Evolutionary conservation across 2,888 invertebrate genomes (phyloP).

Genomic region (Pachymerium ferrugineum): DNA sequence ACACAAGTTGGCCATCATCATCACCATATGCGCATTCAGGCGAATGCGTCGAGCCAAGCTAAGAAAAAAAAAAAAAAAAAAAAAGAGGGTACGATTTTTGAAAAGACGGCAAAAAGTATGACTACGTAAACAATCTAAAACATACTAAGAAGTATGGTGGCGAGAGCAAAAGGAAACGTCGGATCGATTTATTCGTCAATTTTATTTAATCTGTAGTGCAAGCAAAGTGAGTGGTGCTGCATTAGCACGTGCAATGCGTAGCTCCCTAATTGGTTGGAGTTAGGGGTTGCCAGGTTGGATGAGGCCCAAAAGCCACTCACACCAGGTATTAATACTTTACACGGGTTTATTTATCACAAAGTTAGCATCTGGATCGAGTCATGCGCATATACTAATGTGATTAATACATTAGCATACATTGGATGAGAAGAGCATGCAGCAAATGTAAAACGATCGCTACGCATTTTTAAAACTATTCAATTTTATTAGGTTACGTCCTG

Average conservation of each 20-base stretch:
- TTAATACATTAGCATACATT: constrained; percentile 10
- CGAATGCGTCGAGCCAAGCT: constrained; percentile 20
- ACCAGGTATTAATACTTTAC: constrained; percentile 9
- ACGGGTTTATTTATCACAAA: background rate
- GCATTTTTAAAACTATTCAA: constrained; percentile 5
- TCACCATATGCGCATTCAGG: constrained; percentile 25
- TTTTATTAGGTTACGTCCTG: background rate
- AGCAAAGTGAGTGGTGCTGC: background rate
- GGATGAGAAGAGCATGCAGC: background rate
- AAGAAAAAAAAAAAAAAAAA: too few species aligned
- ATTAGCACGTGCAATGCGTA: constrained; percentile 11
- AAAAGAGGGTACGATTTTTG: background rate
- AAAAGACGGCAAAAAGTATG: background rate
- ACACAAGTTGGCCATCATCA: constrained; percentile 25
- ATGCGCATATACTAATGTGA: background rate
- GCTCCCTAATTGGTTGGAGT: background rate
- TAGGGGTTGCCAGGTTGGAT: background rate
- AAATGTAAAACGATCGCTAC: background rate
- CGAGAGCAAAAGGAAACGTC: background rate
- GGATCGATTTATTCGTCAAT: constrained; percentile 17
- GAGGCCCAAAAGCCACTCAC: constrained; percentile 18
- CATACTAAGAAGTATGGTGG: background rate
- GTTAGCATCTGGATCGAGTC: constrained; percentile 3
- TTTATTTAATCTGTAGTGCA: constrained; percentile 3
- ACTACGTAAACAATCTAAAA: constrained; percentile 2